These are phyloP conservation scores for Mya arenaria DNA, from an alignment of 1,140 invertebrate genomes.

Conservation along the genomic window DNA sequence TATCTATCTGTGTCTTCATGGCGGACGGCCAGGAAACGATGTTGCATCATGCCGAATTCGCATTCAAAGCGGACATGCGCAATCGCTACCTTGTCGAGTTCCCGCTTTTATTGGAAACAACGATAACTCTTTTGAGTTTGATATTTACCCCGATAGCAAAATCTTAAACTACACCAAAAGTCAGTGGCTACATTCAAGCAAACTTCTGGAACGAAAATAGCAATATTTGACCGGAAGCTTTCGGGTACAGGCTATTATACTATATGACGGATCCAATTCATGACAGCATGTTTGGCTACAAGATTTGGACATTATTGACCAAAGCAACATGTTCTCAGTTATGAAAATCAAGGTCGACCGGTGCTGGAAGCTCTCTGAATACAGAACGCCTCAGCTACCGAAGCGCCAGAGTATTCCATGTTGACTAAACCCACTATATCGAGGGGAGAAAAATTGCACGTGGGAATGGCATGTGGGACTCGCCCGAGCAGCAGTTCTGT, in stretches of 20 bases:
- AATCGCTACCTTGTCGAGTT: conserved; percentile 42
- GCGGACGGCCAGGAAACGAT: conserved; percentile 32
- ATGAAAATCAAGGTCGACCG: conserved; percentile 52
- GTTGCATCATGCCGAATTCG: conserved; percentile 12
- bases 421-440: conserved; percentile 52
- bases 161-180: conserved; percentile 51
- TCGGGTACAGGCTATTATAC: conserved; percentile 61
- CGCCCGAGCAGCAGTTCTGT: conserved; percentile 32
- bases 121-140: conserved; percentile 64
- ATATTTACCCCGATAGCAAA: conserved; percentile 57
- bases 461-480: conserved; percentile 13
- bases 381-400: conserved; percentile 15
- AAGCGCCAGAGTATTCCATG: conserved; percentile 49
- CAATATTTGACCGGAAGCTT: conserved; percentile 35
- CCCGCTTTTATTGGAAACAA: conserved; percentile 56
- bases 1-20: conserved; percentile 37
- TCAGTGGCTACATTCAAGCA: conserved; percentile 66
- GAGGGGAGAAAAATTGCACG: conserved; percentile 40
- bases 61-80: conserved; percentile 33
- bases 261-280: conserved; percentile 64
- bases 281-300: conserved; percentile 71
- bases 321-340: conserved; percentile 66
- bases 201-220: conserved; percentile 55
- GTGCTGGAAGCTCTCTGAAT: conserved; percentile 39
- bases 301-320: conserved; percentile 68